Conservation (phyloP, 92 coral and sea anemone genomes). For the Diadumene lineata region DNA sequence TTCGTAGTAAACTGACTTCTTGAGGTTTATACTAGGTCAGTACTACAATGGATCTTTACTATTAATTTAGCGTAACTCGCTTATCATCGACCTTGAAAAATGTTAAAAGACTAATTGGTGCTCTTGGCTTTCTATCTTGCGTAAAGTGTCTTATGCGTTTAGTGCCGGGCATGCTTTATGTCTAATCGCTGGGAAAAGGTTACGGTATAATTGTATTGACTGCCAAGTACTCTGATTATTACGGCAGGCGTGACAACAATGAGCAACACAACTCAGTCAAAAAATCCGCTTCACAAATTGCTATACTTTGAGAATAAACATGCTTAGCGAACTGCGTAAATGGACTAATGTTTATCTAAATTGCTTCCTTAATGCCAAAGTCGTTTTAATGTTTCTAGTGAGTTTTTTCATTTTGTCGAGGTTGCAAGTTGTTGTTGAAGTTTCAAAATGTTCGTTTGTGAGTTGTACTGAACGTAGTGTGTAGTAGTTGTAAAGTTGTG, state of each 20-base stretch:
- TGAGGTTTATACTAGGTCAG: neutral
- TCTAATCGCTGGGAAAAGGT: slow-evolving; percentile 2
- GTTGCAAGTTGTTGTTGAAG: no score
- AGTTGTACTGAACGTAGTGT: neutral
- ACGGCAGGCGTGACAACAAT: slow-evolving; percentile 20
- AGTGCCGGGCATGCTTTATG: no score
- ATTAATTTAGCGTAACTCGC: slow-evolving; percentile 12
- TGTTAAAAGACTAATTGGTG: neutral
- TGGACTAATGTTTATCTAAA: neutral
- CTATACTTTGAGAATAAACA: neutral
- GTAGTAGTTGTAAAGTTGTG: neutral
- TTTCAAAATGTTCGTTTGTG: neutral
- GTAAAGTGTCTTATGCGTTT: neutral
- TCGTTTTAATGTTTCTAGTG: no score
- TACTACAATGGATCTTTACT: neutral
- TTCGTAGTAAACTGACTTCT: neutral
- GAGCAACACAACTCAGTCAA: neutral
- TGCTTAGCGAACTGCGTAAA: neutral
- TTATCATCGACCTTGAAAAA: slow-evolving; percentile 5
- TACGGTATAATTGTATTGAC: slow-evolving; percentile 16
- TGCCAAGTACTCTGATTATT: neutral
- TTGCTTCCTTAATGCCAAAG: neutral
- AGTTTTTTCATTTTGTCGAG: no score
- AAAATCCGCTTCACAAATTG: neutral
- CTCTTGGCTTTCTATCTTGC: slow-evolving; percentile 10